Evolutionary conservation across 2,888 invertebrate genomes (phyloP), one percentile per base, ranked within the genome.

Genomic region (Orthosia gracilis): DNA sequence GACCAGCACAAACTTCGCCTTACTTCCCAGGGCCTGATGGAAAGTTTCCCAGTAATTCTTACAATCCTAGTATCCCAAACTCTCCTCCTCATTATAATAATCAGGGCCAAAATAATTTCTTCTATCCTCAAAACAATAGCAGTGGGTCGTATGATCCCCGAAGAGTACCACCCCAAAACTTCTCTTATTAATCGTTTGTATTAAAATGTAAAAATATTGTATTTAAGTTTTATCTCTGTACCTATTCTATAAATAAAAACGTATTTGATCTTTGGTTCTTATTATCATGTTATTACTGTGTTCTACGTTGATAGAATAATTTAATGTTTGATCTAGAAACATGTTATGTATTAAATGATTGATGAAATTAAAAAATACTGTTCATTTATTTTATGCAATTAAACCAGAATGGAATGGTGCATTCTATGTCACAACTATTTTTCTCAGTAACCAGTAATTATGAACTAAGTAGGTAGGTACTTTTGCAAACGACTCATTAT

Each of bases 101-200:
- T 69, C 68, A 69, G 11, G 69, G 67, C 0, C 69, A 71, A 64
- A 76, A 83, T 69, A 69, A 83, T 62, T 76, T 78, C 57, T 85
- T 80, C 59, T 83, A 88, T 66, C 71, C 85, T 50, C 84, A 80
- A 66, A 83, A 66, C 26, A 85, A 84, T 47, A 78, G 70, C 31
- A 73, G 81, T 23, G 63, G 26, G 26, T 86, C 80, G 54, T 88
- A 88, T 52, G 91, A 92, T 69, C 89, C 90, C 4, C 85, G 79
- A 1, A 89, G 80, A 83, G 86, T 88, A 58, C 85, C 87, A 55
- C 85, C 91, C n/a, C 83, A 88, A 23, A 76, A 88, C 66, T 91
- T 90, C 73, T 86, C 86, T 49, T 88, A 89, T 70, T 83, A 69
- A 59, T 62, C 55, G 69, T 81, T 23, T 64, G 18, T 69, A 45